Percentiles rank a stretch among this genome's conserved stretches.
phyloP scores from a whole-genome alignment of 2,797 vertebrate genomes.

The Poeciliopsis gracilis region DNA sequence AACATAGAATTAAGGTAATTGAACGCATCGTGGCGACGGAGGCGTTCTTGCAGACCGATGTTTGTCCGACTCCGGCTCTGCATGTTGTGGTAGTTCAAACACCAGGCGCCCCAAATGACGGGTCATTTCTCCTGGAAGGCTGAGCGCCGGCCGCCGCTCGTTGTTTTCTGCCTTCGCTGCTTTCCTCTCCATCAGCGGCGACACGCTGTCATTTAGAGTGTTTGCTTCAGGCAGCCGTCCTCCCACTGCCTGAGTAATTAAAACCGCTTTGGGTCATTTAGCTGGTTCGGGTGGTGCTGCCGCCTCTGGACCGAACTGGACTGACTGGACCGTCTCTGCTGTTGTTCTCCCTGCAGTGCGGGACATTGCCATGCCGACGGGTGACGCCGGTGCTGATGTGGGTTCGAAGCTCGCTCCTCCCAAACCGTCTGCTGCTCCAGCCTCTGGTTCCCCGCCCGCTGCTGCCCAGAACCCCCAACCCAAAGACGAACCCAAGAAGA shows the following conservation, averaged over 20 bases:
- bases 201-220: constrained; percentile 74
- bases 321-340: neutral
- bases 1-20: constrained; percentile 77
- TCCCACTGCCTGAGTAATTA: constrained; percentile 70
- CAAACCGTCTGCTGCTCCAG: constrained; percentile 49
- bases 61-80: constrained; percentile 70
- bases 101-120: constrained; percentile 72
- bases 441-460: constrained; percentile 58
- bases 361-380: constrained; percentile 80
- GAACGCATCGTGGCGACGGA: constrained; percentile 62
- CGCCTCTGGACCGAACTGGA: constrained; percentile 16
- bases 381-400: constrained; percentile 53
- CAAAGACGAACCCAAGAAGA: constrained; percentile 86
- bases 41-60: constrained; percentile 68
- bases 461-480: constrained; percentile 72
- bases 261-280: constrained; percentile 62
- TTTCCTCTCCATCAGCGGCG: constrained; percentile 63
- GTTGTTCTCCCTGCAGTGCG: constrained; percentile 76
- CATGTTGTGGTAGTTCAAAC: constrained; percentile 62
- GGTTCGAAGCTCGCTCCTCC: constrained; percentile 71
- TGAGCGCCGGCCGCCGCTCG: constrained; percentile 63
- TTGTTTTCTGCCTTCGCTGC: constrained; percentile 52
- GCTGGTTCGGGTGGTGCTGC: constrained; percentile 46
- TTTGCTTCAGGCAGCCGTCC: constrained; percentile 69
- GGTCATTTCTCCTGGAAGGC: constrained; percentile 60